phyloP scores from a whole-genome alignment of 2,888 invertebrate species.

The Busseola fusca region DNA sequence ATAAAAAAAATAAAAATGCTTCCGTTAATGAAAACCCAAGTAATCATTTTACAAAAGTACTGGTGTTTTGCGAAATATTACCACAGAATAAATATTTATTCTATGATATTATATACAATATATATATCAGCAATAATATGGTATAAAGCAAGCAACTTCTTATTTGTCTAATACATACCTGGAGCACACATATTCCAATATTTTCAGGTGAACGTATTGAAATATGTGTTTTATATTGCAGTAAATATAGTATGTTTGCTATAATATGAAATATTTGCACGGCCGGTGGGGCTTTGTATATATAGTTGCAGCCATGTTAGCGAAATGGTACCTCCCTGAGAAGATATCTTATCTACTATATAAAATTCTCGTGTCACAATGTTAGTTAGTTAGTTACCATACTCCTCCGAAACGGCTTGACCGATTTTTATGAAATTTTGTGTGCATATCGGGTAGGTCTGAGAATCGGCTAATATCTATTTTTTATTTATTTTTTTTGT shows the following conservation, averaged over 20 bases:
- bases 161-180: conserved; percentile 35
- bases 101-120: too few species aligned
- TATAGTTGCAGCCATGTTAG: conserved; percentile 18
- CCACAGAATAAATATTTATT: too few species aligned
- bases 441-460: too few species aligned
- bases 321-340: conserved; percentile 4
- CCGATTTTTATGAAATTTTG: too few species aligned
- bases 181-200: conserved; percentile 39
- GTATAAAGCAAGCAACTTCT: conserved; percentile 24
- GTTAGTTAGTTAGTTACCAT: too few species aligned
- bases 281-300: conserved; percentile 7
- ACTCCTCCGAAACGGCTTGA: too few species aligned
- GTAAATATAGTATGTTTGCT: conserved; percentile 45
- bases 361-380: too few species aligned
- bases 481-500: too few species aligned
- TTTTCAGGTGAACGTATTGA: conserved; percentile 53
- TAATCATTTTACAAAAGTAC: conserved; percentile 64
- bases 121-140: conserved; percentile 23
- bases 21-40: conserved; percentile 68
- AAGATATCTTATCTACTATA: too few species aligned
- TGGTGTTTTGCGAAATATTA: conserved; percentile 9
- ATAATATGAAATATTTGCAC: conserved; percentile 54
- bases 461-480: too few species aligned
- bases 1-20: conserved; percentile 67
- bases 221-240: conserved; percentile 53